Conservation (phyloP, 1,140 invertebrate species). For the Mylabris phalerata region DNA sequence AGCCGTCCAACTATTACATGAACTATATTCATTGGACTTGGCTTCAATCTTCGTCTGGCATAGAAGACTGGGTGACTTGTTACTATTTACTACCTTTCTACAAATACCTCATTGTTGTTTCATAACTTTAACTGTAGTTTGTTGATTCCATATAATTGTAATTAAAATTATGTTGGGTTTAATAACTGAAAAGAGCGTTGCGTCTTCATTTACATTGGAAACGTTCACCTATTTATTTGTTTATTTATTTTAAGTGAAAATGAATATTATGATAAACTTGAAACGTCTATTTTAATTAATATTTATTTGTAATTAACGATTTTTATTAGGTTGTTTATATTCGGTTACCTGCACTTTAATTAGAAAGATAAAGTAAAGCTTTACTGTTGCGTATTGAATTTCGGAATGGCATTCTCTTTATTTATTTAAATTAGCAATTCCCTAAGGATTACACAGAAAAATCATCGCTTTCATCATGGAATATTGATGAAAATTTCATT, state of each 20-base stretch:
- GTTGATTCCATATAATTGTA: neutral
- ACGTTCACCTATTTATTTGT: neutral
- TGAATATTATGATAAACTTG: no score
- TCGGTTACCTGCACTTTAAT: no score
- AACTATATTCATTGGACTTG: slow-evolving; percentile 11
- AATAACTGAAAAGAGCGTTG: neutral
- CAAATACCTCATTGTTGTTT: slow-evolving; percentile 3
- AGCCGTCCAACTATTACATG: slow-evolving; percentile 10
- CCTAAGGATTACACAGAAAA: no score
- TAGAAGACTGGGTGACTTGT: neutral
- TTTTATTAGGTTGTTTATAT: neutral
- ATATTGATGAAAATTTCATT: no score
- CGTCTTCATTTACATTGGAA: neutral
- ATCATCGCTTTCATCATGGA: no score
- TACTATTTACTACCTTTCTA: slow-evolving; percentile 6
- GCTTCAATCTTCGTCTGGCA: neutral
- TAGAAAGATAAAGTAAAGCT: no score
- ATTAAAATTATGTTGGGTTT: slow-evolving; percentile 1
- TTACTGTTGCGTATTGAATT: no score
- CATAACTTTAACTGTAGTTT: neutral
- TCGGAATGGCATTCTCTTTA: no score
- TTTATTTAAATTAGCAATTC: no score
- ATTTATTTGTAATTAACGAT: slow-evolving; percentile 1
- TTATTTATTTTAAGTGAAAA: neutral
- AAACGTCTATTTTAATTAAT: neutral